Base-by-base conservation (phyloP, 2,797 vertebrate species). In the Chelon labrosus region DNA sequence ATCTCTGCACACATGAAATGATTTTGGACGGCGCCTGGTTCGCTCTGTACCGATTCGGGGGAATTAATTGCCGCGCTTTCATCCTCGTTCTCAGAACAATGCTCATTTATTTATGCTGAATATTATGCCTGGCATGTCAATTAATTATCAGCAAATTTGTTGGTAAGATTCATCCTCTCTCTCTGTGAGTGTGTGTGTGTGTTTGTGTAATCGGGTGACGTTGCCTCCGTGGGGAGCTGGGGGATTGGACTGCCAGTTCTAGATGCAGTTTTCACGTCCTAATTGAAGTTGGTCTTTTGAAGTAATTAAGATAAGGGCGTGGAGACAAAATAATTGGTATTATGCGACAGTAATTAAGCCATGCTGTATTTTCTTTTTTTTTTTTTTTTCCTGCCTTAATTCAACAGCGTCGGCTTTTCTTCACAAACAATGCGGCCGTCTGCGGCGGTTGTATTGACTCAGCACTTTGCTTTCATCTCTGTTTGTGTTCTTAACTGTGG, bases 221-320 rank as follows among this genome's bases (percentile, higher is more conserved):
- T 84, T 44, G 70, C 57, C 87, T 91, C 89, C 69, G 62, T 72
- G 69, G 89, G 91, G 90, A 91, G 84, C 74, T 72, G 79, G 31
- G 31, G 87, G 88, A 89, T 88, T 86, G 87, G 88, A 74, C 86
- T 80, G 85, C 83, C 85, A 61, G 81, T 83, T 85, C 78, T 88
- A 80, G 87, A 91, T 89, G 89, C 87, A 88, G 90, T 90, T 92
- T 94, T 85, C 82, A 87, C 84, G 62, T 90, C 90, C 90, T 93
- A 93, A 94, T 93, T 94, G 92, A 94, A 94, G 92, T 95, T 94
- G 88, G 91, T 93, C 92, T 93, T 93, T 94, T 94, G 91, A 94
- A 94, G 91, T 93, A 93, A 93, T 93, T 94, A 93, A 94, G 94
- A 94, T 95, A 94, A 94, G 93, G 80, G 84, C 88, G 88, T 88